A percentile compares a stretch with the other conserved stretches of the same genome.
Evolutionary conservation across 2,888 invertebrate species (phyloP).

Genomic region (Colostygia pectinataria): DNA sequence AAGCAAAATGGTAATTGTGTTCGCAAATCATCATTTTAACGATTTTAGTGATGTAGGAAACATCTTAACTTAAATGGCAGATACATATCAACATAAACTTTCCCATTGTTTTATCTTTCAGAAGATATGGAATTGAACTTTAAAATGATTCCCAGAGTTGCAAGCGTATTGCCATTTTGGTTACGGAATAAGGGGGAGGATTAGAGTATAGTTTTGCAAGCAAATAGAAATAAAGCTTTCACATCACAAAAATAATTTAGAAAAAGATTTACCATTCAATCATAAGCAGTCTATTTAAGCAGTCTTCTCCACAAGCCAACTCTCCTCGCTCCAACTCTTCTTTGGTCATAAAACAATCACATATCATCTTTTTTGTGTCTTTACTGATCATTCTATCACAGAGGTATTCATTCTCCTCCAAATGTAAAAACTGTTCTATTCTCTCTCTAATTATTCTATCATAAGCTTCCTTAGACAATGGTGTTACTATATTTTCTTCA

Average conservation of each 20-base stretch:
- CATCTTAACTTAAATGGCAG: too few species aligned
- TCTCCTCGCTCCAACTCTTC: slow-evolving; percentile 94
- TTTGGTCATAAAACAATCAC: slow-evolving; percentile 95
- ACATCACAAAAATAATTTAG: background rate
- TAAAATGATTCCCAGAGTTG: too few species aligned
- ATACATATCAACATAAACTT: too few species aligned
- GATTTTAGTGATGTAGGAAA: too few species aligned
- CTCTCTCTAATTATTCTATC: slow-evolving; percentile 79
- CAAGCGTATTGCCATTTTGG: too few species aligned
- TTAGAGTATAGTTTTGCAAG: too few species aligned
- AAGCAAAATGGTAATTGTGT: too few species aligned
- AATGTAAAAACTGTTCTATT: slow-evolving; percentile 89
- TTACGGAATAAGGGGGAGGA: too few species aligned
- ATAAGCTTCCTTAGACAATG: slow-evolving; percentile 68
- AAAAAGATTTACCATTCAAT: slow-evolving; percentile 92
- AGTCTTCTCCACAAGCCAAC: slow-evolving; percentile 96
- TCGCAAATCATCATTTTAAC: too few species aligned
- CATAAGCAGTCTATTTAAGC: slow-evolving; percentile 97
- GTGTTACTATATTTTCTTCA: slow-evolving; percentile 51
- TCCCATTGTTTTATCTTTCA: too few species aligned
- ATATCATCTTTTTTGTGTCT: slow-evolving; percentile 96
- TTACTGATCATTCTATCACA: slow-evolving; percentile 93
- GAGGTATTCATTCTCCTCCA: slow-evolving; percentile 94
- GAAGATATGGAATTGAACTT: too few species aligned
- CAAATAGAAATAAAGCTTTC: background rate